Evolutionary conservation across 2,888 invertebrate genomes (phyloP).

Genomic region (Drosophila falleni): DNA sequence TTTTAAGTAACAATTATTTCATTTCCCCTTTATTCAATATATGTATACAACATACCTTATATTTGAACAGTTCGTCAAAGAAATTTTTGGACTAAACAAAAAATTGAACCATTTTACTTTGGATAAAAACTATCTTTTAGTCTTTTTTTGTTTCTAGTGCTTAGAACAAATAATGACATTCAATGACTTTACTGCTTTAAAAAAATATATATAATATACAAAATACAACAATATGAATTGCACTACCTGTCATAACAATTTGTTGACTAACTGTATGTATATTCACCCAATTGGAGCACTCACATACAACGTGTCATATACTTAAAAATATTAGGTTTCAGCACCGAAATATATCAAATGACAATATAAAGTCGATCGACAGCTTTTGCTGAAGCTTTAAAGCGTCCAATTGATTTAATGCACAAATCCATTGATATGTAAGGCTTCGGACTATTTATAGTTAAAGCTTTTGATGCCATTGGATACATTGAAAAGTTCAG

Average conservation of each 20-base stretch:
- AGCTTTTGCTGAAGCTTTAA: conserved; percentile 18
- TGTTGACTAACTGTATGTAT: conserved; percentile 1
- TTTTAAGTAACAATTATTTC: neutral
- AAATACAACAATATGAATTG: neutral
- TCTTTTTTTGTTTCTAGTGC: neutral
- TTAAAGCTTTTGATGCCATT: neutral
- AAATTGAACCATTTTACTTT: neutral
- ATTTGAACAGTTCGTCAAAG: neutral
- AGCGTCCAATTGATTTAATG: conserved; percentile 15
- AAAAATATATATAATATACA: neutral
- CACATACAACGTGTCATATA: neutral
- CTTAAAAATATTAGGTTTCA: conserved; percentile 37
- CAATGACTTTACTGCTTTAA: no score
- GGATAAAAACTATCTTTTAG: neutral
- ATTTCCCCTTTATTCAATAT: neutral
- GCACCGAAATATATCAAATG: conserved; percentile 33
- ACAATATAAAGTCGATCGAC: conserved; percentile 22
- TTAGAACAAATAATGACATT: no score
- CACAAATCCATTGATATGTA: neutral
- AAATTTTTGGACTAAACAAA: neutral
- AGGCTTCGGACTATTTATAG: conserved; percentile 2
- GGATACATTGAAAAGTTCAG: neutral
- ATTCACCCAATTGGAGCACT: neutral
- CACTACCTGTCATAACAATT: neutral
- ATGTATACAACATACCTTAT: neutral